These are phyloP conservation scores for Campopleginae sp. DNA, from an alignment of 2,888 invertebrate species.

Conservation along the genomic window DNA sequence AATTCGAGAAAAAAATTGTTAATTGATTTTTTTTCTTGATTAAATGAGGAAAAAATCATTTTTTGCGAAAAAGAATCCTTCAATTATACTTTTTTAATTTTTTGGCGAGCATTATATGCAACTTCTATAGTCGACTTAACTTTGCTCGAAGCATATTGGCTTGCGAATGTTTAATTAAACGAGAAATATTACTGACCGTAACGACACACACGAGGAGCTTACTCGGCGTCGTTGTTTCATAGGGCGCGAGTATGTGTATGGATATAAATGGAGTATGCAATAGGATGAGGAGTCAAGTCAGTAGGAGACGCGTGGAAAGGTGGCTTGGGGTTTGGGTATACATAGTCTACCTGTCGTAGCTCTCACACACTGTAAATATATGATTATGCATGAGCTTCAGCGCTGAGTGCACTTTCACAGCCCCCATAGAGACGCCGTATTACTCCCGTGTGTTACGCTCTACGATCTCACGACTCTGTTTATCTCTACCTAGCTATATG, in stretches of 20 bases:
- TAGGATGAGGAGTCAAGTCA: constrained; percentile 55
- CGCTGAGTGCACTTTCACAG: constrained; percentile 80
- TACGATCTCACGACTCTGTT: constrained; percentile 52
- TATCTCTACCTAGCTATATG: constrained; percentile 16
- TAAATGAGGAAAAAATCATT: too few species aligned
- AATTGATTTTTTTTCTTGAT: too few species aligned
- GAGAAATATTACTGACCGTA: constrained; percentile 61
- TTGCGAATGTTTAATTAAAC: constrained; percentile 82
- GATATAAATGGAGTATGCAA: constrained; percentile 21
- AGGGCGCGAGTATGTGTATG: constrained; percentile 11
- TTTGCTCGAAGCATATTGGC: not conserved
- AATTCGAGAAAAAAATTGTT: too few species aligned
- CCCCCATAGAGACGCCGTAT: constrained; percentile 69
- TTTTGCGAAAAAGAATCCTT: not conserved
- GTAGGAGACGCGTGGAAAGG: constrained; percentile 56
- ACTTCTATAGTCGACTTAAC: not conserved
- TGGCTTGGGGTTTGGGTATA: constrained; percentile 41
- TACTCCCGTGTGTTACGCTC: constrained; percentile 69
- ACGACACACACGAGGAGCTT: constrained; percentile 66
- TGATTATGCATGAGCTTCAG: constrained; percentile 81
- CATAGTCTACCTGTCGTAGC: constrained; percentile 51
- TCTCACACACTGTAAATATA: constrained; percentile 79
- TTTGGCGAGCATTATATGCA: not conserved
- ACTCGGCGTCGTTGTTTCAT: constrained; percentile 68
- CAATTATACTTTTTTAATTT: not conserved